These are phyloP conservation scores for Danionella dracula DNA, from an alignment of 2,797 vertebrate genomes.

Conservation along the genomic window DNA sequence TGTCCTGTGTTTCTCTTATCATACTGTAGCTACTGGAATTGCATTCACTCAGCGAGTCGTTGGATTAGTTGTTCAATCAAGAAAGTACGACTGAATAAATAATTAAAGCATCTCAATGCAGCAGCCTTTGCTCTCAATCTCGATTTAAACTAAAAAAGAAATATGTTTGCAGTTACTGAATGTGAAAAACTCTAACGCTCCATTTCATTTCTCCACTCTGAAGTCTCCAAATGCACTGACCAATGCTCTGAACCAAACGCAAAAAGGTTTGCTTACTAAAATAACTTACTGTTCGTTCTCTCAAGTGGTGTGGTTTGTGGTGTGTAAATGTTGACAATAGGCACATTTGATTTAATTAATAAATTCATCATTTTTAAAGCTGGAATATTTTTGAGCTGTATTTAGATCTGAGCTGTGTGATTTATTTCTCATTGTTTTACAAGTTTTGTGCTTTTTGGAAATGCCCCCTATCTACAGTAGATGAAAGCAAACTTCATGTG, in stretches of 20 bases:
- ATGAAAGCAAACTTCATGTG: constrained; percentile 72
- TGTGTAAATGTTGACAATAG: constrained; percentile 26
- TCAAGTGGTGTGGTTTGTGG: constrained; percentile 7
- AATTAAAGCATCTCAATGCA: constrained; percentile 64
- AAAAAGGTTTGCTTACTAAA: background rate
- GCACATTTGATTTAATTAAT: constrained; percentile 38
- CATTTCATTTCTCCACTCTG: no score
- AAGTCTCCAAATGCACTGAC: background rate
- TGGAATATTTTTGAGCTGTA: constrained; percentile 56
- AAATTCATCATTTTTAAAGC: constrained; percentile 52
- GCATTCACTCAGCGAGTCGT: background rate
- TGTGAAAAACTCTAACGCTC: no score
- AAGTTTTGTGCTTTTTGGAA: constrained; percentile 45
- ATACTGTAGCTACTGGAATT: constrained; percentile 70
- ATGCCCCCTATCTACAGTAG: constrained; percentile 40
- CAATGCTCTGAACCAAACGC: constrained; percentile 11
- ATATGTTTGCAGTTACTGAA: no score
- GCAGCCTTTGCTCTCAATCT: background rate
- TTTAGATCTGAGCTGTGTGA: constrained; percentile 66
- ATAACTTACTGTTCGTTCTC: background rate
- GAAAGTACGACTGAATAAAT: constrained; percentile 31
- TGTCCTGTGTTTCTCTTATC: constrained; percentile 62
- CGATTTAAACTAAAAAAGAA: background rate
- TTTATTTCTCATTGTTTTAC: constrained; percentile 68
- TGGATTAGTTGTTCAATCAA: no score